Base-by-base conservation (phyloP, 2,797 vertebrate genomes). In the Chrosomus eos region DNA sequence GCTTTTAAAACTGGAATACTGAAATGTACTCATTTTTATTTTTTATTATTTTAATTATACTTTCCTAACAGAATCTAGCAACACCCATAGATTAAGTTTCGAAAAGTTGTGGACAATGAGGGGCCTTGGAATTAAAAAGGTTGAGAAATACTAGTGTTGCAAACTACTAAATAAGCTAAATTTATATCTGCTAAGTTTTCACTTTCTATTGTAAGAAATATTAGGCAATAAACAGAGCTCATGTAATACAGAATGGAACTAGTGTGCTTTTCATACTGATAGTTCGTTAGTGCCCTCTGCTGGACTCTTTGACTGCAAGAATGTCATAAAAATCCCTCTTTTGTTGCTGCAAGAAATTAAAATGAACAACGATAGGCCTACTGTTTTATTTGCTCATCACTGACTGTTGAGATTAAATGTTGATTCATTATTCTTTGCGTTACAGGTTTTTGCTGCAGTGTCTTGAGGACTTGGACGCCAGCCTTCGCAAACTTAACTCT, bases 401-500 rank as follows among this genome's bases (percentile, higher is more conserved):
- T 33, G 7, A 18, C 60, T 31, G 26, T 31, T 64, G 26, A 64
- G 3, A 19, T 67, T 19, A 28, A 40, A 26, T 8, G 8, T 45
- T 48, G 23, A 26, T 48, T 5, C 1, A 5, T 70, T 82, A 3
- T 72, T n/a, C 83, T 84, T 7, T 89, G 89, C n/a, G 66, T 55
- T 70, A 38, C 89, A 99, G 97, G 90, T 99, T 99, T 94, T 93
- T 99, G 89, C 94, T 99, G 92, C 97, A 99, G 0, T 98, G 97
- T 95, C 95, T 98, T 74, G 97, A 98, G 88, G 97, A 99, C 89
- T 94, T 99, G 89, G 97, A 99, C 88, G 94, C 96, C 88, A 98
- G 96, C 91, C 94, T 99, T 76, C 95, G 97, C 83, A 99, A 99
- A 92, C 94, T 98, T 88, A 99, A 98, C 92, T 99, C 97, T 55